Evolutionary conservation across 2,797 vertebrate species (phyloP), one percentile per base, ranked within the genome.

Genomic region (Notamacropus eugenii): DNA sequence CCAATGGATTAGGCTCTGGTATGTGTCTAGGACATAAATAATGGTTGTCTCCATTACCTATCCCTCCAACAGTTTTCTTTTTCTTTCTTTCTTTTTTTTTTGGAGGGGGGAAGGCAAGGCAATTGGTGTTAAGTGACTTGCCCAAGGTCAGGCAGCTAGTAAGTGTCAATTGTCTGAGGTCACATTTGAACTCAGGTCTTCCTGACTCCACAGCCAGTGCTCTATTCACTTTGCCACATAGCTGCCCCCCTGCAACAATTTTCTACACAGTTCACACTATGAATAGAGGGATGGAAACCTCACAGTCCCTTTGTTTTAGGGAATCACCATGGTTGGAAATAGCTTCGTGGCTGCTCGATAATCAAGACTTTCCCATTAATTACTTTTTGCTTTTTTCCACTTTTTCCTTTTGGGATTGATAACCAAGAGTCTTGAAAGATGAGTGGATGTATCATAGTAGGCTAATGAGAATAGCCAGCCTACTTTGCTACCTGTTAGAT

Each of bases 391-490:
- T 87, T 87, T 46, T 87, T 50, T 50, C 67, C 2, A 67, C 34
- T 62, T 91, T 92, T 95, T 95, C 90, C 90, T 56, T 50, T 87
- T 87, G 87, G 94, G 92, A 67, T 56, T 93, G 19, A 56, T 96
- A 54, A 90, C 54, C 52, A 95, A 94, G 74, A 58, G 14, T 94
- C 97, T 94, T 92, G 87, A 94, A 93, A 93, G 59, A 87, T 46
- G 8, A 24, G 5, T 90, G 92, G 93, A 92, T 92, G 93, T 93
- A 92, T 91, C 94, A 55, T 90, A 82, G 55, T 56, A 91, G 90
- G 94, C 62, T 27, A 87, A 87, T 50, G 67, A 74, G 67, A 96
- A 92, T 90, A 94, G 92, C 93, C 94, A 93, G 14, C 57, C 5
- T 54, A 58, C 67, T 93, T 22, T 50, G 54, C 52, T 52, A 19